Base-by-base conservation (phyloP, 2,888 invertebrate genomes). In the Hemaris fuciformis region DNA sequence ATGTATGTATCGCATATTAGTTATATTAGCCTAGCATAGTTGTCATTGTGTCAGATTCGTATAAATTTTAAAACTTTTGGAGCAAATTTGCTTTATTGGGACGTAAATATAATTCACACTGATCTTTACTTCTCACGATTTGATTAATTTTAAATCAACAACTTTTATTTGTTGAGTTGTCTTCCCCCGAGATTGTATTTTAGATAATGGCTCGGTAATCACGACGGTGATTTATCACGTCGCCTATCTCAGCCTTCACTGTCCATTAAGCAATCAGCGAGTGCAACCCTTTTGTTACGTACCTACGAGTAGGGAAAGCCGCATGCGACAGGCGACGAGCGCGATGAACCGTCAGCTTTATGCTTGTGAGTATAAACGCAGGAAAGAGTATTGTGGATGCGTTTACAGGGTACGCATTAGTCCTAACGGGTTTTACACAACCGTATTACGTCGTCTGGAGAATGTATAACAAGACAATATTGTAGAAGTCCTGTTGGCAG, bases 171-270 rank as follows among this genome's bases (percentile, higher is more conserved):
- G 69, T 61, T 67, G 67, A 76, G 80, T 85, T 83, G 88, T 86
- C 86, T 58, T 81, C 83, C 83, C 80, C 82, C 75, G 84, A 89
- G 91, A 91, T 91, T 87, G 89, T 84, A 89, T 91, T 90, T 91
- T 84, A 91, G 91, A 91, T 91, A 91, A 91, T 90, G 89, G 90
- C 76, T 79, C 80, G 71, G 90, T 91, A 91, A 91, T 91, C 90
- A 89, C 83, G 77, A 65, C 68, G 85, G 91, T 93, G 92, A 93
- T 93, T 92, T 92, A 93, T 93, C 93, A 93, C 88, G 64, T 72
- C 74, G 85, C 85, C 85, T 91, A 92, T 93, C 93, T 85, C 85
- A 84, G 87, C 85, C 90, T 91, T 93, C 90, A 88, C 91, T 87
- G 89, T 90, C 93, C 93, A 93, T 93, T 93, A 92, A 85, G 87